These are phyloP conservation scores for Mythimna albipuncta DNA, from an alignment of 2,888 invertebrate species.

Conservation along the genomic window DNA sequence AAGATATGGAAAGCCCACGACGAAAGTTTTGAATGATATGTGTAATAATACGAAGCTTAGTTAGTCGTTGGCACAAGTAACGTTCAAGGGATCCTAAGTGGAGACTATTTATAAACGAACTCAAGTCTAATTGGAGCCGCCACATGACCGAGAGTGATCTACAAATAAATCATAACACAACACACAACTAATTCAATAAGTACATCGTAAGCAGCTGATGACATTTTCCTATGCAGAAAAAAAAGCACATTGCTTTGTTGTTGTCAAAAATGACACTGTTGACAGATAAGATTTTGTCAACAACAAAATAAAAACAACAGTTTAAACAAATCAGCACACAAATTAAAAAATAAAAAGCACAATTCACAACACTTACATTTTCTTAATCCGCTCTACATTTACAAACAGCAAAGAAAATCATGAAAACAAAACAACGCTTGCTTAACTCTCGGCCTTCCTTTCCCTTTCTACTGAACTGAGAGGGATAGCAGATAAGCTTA, in stretches of 20 bases:
- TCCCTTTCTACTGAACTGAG: conserved; percentile 83
- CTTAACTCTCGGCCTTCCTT: conserved; percentile 82
- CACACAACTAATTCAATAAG: conserved; percentile 41
- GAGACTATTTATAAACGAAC: conserved; percentile 83
- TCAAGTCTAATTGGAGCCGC: conserved; percentile 82
- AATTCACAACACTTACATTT: conserved; percentile 80
- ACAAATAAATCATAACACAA: conserved; percentile 78
- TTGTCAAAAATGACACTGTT: conserved; percentile 26
- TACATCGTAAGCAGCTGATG: conserved; percentile 25
- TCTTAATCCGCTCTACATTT: conserved; percentile 79
- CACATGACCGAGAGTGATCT: conserved; percentile 79
- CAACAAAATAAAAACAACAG: conserved; percentile 9
- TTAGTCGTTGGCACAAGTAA: conserved; percentile 75
- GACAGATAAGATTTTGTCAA: conserved; percentile 5
- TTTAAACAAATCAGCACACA: conserved; percentile 30
- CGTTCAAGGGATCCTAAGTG: conserved; percentile 82
- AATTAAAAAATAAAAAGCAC: conserved; percentile 46
- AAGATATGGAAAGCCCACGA: conserved; percentile 26
- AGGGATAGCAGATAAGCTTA: conserved; percentile 80
- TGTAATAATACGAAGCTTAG: conserved; percentile 52
- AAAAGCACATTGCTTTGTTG: conserved; percentile 26
- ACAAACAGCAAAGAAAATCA: conserved; percentile 81
- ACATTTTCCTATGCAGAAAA: conserved; percentile 17
- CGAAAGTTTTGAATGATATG: conserved; percentile 43
- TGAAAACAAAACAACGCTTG: conserved; percentile 85